These are phyloP conservation scores for Neosilurus hyrtlii DNA, from an alignment of 2,797 vertebrate genomes.

Conservation along the genomic window DNA sequence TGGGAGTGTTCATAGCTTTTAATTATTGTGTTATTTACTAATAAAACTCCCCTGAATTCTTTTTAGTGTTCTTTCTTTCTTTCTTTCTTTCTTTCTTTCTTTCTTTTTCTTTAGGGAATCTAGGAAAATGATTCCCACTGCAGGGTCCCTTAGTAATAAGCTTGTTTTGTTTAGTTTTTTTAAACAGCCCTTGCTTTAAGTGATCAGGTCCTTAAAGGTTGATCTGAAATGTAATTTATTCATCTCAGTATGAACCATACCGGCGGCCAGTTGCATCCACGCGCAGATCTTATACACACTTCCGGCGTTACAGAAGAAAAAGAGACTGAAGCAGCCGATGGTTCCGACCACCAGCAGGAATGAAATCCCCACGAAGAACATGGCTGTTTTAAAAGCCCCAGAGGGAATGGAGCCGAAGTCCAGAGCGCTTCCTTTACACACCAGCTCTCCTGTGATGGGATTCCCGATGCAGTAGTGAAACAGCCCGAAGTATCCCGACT, in stretches of 20 bases:
- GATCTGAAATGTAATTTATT: background rate
- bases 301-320: conserved; percentile 94
- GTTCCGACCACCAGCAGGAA: conserved; percentile 91
- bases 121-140: background rate
- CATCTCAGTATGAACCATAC: conserved; percentile 67
- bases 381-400: conserved; percentile 94
- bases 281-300: conserved; percentile 97
- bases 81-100: background rate
- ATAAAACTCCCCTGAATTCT: too few relatives aligned
- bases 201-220: background rate
- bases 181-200: background rate
- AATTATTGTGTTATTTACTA: too few relatives aligned
- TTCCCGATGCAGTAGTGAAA: conserved; percentile 97
- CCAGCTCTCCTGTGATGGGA: conserved; percentile 91
- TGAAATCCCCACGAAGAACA: conserved; percentile 95
- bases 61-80: background rate
- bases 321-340: conserved; percentile 92
- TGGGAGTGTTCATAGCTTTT: too few relatives aligned
- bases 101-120: background rate
- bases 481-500: conserved; percentile 95
- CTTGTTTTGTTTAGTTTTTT: too few relatives aligned
- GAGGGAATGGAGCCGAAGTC: conserved; percentile 95
- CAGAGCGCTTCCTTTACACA: conserved; percentile 91
- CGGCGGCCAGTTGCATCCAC: conserved; percentile 96
- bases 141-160: background rate